Conservation (phyloP, 2,888 invertebrate species). For the Syrista parreyssii region DNA sequence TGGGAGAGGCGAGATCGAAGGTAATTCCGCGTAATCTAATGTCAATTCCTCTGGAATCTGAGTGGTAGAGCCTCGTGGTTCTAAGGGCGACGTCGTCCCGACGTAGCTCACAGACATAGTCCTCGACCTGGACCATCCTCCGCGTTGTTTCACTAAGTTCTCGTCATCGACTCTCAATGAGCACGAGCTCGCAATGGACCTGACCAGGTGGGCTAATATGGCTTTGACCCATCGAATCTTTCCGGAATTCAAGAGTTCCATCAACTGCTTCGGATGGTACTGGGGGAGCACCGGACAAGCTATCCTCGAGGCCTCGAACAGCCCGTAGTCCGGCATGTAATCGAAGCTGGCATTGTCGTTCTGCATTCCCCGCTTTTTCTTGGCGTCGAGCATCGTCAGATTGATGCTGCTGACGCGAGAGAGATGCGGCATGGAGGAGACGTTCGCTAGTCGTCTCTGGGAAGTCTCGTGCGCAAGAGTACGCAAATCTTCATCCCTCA, state of each 20-base stretch:
- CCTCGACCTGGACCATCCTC: conserved; percentile 86
- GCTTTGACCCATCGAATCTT: conserved; percentile 98
- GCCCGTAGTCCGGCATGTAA: conserved; percentile 92
- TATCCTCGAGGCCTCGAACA: conserved; percentile 97
- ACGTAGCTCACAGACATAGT: conserved; percentile 90
- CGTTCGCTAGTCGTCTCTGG: conserved; percentile 76
- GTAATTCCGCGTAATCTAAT: conserved; percentile 94
- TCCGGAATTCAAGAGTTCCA: conserved; percentile 98
- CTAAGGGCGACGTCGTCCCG: conserved; percentile 82
- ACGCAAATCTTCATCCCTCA: conserved; percentile 77
- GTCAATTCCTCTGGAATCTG: conserved; percentile 88
- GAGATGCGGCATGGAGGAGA: conserved; percentile 83
- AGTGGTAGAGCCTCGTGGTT: conserved; percentile 81
- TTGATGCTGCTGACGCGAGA: conserved; percentile 88
- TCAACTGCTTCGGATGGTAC: conserved; percentile 98
- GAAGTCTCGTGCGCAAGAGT: conserved; percentile 76
- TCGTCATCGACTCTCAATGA: conserved; percentile 68
- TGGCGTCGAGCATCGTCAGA: conserved; percentile 81
- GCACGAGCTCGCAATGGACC: conserved; percentile 73
- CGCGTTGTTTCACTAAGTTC: conserved; percentile 67
- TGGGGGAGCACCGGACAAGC: conserved; percentile 98
- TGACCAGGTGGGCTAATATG: conserved; percentile 94
- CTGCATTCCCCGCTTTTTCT: conserved; percentile 71
- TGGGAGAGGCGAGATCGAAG: conserved; percentile 97
- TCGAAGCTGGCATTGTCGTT: conserved; percentile 69